Evolutionary conservation across 2,888 invertebrate species (phyloP).

Genomic region (Lithophane ornitopus): DNA sequence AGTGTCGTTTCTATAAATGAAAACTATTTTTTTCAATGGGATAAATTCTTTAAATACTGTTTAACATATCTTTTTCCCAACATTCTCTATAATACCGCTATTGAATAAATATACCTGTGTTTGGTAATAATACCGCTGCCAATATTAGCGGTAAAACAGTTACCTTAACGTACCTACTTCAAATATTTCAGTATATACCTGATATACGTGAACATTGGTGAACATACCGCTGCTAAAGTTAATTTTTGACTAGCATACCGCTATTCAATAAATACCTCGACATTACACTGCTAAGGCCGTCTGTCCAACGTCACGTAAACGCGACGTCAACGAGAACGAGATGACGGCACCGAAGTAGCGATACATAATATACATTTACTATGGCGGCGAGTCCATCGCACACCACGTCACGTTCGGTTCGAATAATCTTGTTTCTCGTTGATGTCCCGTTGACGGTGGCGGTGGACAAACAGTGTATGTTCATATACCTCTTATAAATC

Average conservation of each 20-base stretch:
- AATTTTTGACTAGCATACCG: conserved; percentile 44
- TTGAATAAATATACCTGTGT: conserved; percentile 32
- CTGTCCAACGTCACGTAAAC: too few species aligned
- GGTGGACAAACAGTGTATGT: too few species aligned
- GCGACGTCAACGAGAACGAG: too few species aligned
- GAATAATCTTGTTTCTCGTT: too few species aligned
- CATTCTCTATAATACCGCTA: conserved; percentile 3
- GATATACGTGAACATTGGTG: conserved; percentile 6
- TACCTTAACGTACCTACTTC: conserved; percentile 8
- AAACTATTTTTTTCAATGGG: conserved; percentile 1
- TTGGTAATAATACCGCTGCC: background rate
- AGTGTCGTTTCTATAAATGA: background rate
- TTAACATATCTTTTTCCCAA: background rate
- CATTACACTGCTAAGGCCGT: background rate
- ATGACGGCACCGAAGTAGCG: too few species aligned
- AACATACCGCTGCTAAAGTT: conserved; percentile 20
- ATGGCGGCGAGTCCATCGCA: too few species aligned
- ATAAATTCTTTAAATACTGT: conserved; percentile 7
- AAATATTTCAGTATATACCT: background rate
- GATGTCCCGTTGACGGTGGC: too few species aligned
- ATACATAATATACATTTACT: too few species aligned
- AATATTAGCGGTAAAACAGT: background rate
- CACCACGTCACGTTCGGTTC: too few species aligned
- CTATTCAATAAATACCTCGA: conserved; percentile 33
- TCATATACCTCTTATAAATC: conserved; percentile 2